Conservation (phyloP, 2,888 invertebrate genomes). For the Ophraella communa region DNA sequence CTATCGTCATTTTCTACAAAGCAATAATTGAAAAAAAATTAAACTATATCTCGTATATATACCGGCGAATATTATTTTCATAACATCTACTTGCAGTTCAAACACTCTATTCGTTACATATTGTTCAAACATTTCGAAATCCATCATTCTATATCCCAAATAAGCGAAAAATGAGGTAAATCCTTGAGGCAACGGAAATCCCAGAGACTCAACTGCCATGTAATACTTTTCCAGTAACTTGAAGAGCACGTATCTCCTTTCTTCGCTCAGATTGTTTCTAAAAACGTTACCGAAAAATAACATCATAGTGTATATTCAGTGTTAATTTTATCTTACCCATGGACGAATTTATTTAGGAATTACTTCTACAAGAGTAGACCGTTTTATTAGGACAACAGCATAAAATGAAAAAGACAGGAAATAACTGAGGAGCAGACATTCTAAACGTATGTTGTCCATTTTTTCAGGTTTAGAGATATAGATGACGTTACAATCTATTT, state of each 20-base stretch:
- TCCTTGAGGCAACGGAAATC: slow-evolving; percentile 84
- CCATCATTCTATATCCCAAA: slow-evolving; percentile 79
- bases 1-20: slow-evolving; percentile 62
- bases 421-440: too few species aligned
- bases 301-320: neutral
- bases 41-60: slow-evolving; percentile 37
- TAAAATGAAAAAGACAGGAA: too few species aligned
- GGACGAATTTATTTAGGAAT: too few species aligned
- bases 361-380: too few species aligned
- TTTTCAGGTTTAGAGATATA: too few species aligned
- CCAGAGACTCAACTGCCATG: slow-evolving; percentile 78
- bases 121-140: slow-evolving; percentile 81
- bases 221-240: slow-evolving; percentile 82
- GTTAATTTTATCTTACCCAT: too few species aligned
- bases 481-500: too few species aligned
- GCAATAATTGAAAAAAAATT: neutral
- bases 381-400: too few species aligned
- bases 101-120: slow-evolving; percentile 85
- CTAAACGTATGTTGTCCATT: too few species aligned
- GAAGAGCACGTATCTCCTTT: slow-evolving; percentile 76
- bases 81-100: slow-evolving; percentile 85
- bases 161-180: slow-evolving; percentile 90
- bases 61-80: slow-evolving; percentile 84
- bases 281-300: slow-evolving; percentile 42
- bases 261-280: slow-evolving; percentile 77